Conservation (phyloP, 2,113 vertebrate species). For the Pheucticus melanocephalus region DNA sequence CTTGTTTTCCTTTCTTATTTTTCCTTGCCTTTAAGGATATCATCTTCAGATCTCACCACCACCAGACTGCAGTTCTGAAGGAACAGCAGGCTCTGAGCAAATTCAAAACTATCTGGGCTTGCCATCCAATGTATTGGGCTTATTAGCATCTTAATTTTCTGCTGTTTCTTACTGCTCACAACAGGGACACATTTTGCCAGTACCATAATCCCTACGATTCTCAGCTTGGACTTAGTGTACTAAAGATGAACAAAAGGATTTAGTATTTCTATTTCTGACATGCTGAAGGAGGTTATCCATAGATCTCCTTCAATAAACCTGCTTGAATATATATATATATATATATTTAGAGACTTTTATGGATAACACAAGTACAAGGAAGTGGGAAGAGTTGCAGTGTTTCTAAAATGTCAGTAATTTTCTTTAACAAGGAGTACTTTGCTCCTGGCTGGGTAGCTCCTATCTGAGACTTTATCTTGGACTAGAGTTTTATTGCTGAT, state of each 20-base stretch:
- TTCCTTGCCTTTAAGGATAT: background rate
- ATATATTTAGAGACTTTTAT: background rate
- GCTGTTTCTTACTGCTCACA: background rate
- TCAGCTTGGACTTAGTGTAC: background rate
- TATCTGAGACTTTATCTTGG: conserved; percentile 48
- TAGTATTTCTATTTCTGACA: background rate
- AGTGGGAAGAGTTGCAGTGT: background rate
- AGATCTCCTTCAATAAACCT: background rate
- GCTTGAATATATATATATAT: background rate
- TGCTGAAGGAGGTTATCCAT: background rate
- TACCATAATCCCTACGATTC: rapidly evolving
- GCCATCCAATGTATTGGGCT: background rate
- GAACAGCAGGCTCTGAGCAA: background rate
- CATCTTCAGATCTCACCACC: background rate
- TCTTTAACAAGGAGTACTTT: conserved; percentile 9
- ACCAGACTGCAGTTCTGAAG: background rate
- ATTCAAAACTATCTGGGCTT: background rate
- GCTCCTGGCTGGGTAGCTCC: background rate
- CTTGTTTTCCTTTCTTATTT: background rate
- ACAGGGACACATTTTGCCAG: background rate
- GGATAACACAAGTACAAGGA: background rate
- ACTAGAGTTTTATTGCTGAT: background rate
- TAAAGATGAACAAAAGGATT: background rate
- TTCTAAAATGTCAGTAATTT: conserved; percentile 10
- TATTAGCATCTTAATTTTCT: background rate